Base-by-base conservation (phyloP, 2,113 vertebrate genomes). In the Rhagologus leucostigma region DNA sequence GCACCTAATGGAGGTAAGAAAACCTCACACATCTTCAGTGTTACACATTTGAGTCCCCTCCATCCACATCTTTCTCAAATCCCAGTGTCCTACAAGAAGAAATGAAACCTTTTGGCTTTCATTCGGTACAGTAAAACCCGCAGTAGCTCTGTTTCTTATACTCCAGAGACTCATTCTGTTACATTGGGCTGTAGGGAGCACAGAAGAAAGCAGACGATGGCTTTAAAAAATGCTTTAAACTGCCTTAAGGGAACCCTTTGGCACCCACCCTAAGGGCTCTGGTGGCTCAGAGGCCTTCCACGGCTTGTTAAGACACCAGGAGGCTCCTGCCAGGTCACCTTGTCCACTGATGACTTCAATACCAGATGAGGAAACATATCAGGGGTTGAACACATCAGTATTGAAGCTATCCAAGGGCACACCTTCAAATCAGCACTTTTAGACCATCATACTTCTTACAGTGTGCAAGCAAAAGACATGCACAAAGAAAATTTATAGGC, bases 401-500 rank as follows among this genome's bases (percentile, higher is more conserved):
- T 0, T 50, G n/a, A 80, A 92, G 44, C 11, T 69, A 49, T 84
- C 23, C 14, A 59, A 70, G 87, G 12, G 26, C 35, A 78, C 29
- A 80, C 59, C 37, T 90, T 87, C 68, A 50, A 39, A 89, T 59
- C 60, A 81, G 14, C 21, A 60, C 42, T 92, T 87, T 55, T 77
- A 83, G 55, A n/a, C 4, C 30, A 62, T 70, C 33, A 5, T 62
- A 67, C 56, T 93, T 92, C 64, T 69, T 67, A 47, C 16, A 77
- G 22, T 20, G 22, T 75, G n/a, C 24, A 74, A 91, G 71, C 18
- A 90, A 86, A 74, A 80, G 16, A 67, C 19, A 70, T 6, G 15
- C 47, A 86, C 26, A 65, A 80, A 84, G 39, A 94, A 95, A 90
- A 94, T 75, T 75, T 92, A 90, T 47, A 81, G 68, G 47, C 92